phyloP scores from a whole-genome alignment of 2,888 invertebrate genomes.

The Cheilosia scutellata region DNA sequence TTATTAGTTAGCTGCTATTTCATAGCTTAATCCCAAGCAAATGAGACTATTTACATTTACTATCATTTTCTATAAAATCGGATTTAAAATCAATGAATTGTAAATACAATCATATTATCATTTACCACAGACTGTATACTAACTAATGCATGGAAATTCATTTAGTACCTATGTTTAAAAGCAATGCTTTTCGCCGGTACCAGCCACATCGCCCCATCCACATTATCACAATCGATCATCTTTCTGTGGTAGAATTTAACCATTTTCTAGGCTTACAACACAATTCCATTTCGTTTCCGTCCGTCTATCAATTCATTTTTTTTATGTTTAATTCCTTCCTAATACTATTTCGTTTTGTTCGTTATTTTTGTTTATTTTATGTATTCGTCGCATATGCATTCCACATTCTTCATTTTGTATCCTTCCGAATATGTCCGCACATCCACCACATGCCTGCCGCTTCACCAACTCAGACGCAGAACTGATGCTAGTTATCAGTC shows the following conservation, averaged over 20 bases:
- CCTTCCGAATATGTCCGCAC: slow-evolving; percentile 63
- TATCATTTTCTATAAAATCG: too few relatives aligned
- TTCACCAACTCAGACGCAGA: slow-evolving; percentile 77
- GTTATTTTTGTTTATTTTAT: slow-evolving; percentile 54
- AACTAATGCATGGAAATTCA: too few relatives aligned
- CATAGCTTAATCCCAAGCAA: too few relatives aligned
- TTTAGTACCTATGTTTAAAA: too few relatives aligned
- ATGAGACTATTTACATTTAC: too few relatives aligned
- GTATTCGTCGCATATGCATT: slow-evolving; percentile 37
- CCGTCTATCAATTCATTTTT: slow-evolving; percentile 6
- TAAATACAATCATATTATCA: too few relatives aligned
- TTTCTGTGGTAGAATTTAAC: not conserved
- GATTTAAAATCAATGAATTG: too few relatives aligned
- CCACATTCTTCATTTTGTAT: slow-evolving; percentile 49
- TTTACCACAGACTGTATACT: too few relatives aligned
- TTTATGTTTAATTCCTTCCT: slow-evolving; percentile 20
- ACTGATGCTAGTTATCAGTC: slow-evolving; percentile 81
- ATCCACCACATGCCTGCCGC: slow-evolving; percentile 79
- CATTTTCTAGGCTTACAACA: slow-evolving; percentile 8
- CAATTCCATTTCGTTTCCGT: slow-evolving; percentile 63
- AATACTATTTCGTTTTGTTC: slow-evolving; percentile 24
- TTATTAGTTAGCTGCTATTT: too few relatives aligned
- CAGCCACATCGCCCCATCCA: too few relatives aligned
- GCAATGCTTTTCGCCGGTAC: too few relatives aligned
- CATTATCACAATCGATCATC: not conserved